A percentile compares a stretch with the other conserved stretches of the same genome.
These are phyloP conservation scores for Leistus spinibarbis DNA, from an alignment of 2,888 invertebrate genomes.

Conservation along the genomic window DNA sequence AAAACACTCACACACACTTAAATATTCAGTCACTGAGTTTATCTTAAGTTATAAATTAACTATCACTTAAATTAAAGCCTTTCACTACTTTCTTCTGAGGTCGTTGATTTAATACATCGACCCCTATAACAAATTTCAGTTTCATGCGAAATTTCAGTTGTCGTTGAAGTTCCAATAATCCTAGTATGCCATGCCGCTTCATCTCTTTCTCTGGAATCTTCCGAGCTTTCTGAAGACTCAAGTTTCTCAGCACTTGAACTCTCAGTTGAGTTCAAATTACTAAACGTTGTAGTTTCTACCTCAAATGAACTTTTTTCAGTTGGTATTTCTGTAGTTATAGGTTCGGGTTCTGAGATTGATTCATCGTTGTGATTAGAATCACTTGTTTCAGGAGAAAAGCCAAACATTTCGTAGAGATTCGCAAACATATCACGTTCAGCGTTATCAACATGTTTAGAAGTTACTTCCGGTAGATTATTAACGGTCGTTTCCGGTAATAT, in stretches of 20 bases:
- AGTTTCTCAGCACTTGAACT: conserved; percentile 11
- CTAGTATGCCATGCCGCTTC: conserved; percentile 59
- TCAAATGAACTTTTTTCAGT: conserved; percentile 37
- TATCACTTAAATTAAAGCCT: conserved; percentile 31
- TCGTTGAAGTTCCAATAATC: conserved; percentile 76
- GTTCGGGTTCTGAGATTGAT: conserved; percentile 44
- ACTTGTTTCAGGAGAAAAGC: conserved; percentile 42
- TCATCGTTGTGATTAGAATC: neutral
- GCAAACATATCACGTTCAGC: conserved; percentile 50
- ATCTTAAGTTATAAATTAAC: conserved; percentile 7
- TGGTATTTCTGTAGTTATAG: conserved; percentile 23
- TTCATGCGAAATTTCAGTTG: conserved; percentile 82
- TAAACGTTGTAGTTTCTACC: conserved; percentile 31
- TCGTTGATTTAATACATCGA: conserved; percentile 74
- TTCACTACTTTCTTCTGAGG: conserved; percentile 35
- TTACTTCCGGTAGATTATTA: conserved; percentile 46
- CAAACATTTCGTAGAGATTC: conserved; percentile 55
- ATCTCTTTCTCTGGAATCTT: conserved; percentile 11
- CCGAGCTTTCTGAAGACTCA: conserved; percentile 1
- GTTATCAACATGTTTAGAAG: conserved; percentile 50
- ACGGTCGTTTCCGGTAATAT: conserved; percentile 46
- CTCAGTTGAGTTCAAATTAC: conserved; percentile 36
- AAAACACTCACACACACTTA: neutral
- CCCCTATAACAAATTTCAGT: conserved; percentile 89
- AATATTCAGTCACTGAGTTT: conserved; percentile 23